Base-by-base conservation (phyloP, 2,888 invertebrate genomes). In the Choreutis nemorana region DNA sequence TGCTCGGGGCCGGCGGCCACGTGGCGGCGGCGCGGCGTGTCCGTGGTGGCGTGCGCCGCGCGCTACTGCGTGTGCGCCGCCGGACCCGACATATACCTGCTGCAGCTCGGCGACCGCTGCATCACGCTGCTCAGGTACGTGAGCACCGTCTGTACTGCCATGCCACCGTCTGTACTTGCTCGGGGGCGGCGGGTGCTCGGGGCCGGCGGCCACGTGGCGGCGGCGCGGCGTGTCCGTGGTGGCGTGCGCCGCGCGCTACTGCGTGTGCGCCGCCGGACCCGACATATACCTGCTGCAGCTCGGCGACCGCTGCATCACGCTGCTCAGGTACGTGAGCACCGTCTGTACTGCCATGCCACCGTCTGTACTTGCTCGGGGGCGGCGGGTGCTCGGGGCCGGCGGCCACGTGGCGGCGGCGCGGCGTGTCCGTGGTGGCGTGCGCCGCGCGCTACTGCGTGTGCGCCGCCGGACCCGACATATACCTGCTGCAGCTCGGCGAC, bases 221-320 rank as follows among this genome's bases (percentile, higher is more conserved):
- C n/a, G 27, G 51, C 40, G 87, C 40, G 89, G 87, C 32, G 90
- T 97, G 47, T 93, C 93, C 42, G 93, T 97, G 8, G 95, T 94
- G 2, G 88, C 92, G 2, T 91, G 93, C 60, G 90, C 93, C 55
- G 79, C 77, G 4, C 71, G 81, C 4, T 94, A 95, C 62, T 83
- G 91, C 25, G 86, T 94, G 10, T 88, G 93, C 45, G 96, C 96
- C 1, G 90, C 91, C 7, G 94, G 97, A 0, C 89, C 90, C n/a
- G n/a, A n/a, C n/a, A n/a, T 41, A 1, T 59, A 50, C 49, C 63
- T 68, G 12, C 49, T 71, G 14, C 50, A 44, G 4, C 35, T 68
- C 2, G 45, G 33, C 1, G 34, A 37, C n/a, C 45, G 34, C 2
- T 21, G 12, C 27, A 48, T 62, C 3, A 33, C 50, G 7, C 52